Evolutionary conservation across 2,113 vertebrate genomes (phyloP), one percentile per base, ranked within the genome.

Genomic region (Fregetta grallaria): DNA sequence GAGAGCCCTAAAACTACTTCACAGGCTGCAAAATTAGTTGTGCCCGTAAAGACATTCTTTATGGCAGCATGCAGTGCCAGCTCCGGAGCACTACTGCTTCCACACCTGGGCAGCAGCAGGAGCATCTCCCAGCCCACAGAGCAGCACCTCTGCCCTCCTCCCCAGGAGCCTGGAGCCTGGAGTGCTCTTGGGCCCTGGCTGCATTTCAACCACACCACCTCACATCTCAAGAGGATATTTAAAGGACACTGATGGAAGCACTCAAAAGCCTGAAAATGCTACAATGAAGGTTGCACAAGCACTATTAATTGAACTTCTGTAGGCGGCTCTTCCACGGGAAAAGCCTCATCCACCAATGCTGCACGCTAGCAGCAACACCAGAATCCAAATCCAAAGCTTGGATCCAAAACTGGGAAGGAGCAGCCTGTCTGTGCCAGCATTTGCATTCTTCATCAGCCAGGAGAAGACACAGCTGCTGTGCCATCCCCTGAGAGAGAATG

Each of bases 401-500:
- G 42, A 53, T 63, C 32, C 70, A 58, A 47, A 85, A 25, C 26
- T 23, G 49, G 58, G 62, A 71, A 75, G 78, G 10, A 78, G 68
- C 44, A 88, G 66, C 34, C 40, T 27, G 32, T 26, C 38, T 55
- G n/a, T 47, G 67, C 44, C 11, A 25, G 47, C 42, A 67, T 3
- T n/a, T 3, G 2, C 66, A 52, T 15, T 32, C 65, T 52, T 29
- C 73, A 36, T 4, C 16, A 34, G 47, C n/a, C 70, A 10, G 52
- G 27, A 87, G 66, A 63, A 66, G 53, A 42, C 44, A 74, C 0
- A 0, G 49, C 23, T 75, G 49, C 72, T n/a, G 16, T 22, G 47
- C 61, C 27, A 40, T 12, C 21, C 49, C 42, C 8, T 0, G 7
- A 6, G 42, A 68, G 49, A 0, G 0, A 42, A 25, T 0, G 0